Conservation (phyloP, 2,113 vertebrate genomes). For the Saccopteryx leptura region DNA sequence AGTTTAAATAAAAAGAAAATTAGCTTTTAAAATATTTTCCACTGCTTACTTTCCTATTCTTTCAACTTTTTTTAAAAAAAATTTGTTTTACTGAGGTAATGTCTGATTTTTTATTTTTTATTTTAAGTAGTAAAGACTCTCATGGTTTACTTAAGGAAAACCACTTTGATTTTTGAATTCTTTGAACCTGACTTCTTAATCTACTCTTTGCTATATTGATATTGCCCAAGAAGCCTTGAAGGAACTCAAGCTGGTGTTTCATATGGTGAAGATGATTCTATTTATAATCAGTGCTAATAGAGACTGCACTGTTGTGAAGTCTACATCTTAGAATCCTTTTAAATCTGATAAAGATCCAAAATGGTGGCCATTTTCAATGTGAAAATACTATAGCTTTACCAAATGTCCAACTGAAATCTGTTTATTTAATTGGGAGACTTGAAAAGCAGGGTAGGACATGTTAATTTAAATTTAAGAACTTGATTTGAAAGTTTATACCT, state of each 20-base stretch:
- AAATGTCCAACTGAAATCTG: conserved; percentile 35
- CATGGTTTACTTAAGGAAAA: conserved; percentile 33
- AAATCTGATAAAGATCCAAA: conserved; percentile 7
- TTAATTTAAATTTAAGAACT: conserved; percentile 31
- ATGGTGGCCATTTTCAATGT: not conserved
- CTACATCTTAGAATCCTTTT: not conserved
- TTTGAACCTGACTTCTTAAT: conserved; percentile 56
- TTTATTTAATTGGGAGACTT: conserved; percentile 38
- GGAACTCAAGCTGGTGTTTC: not conserved
- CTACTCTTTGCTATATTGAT: conserved; percentile 4
- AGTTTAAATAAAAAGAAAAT: conserved; percentile 48
- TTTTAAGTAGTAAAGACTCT: conserved; percentile 17
- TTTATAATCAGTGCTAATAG: conserved; percentile 47
- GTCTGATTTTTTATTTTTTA: not conserved
- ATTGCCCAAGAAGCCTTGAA: not conserved
- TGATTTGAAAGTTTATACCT: conserved; percentile 30
- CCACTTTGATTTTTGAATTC: conserved; percentile 58
- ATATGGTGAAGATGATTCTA: conserved; percentile 37
- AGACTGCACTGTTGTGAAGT: not conserved
- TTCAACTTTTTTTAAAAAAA: conserved; percentile 42
- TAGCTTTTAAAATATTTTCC: conserved; percentile 55
- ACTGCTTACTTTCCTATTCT: conserved; percentile 19
- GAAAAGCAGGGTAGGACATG: not conserved
- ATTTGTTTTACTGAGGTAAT: conserved; percentile 33
- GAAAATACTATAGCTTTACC: conserved; percentile 10